These are phyloP conservation scores for Nyctibius bracteatus DNA, from an alignment of 2,113 vertebrate genomes.

Conservation along the genomic window DNA sequence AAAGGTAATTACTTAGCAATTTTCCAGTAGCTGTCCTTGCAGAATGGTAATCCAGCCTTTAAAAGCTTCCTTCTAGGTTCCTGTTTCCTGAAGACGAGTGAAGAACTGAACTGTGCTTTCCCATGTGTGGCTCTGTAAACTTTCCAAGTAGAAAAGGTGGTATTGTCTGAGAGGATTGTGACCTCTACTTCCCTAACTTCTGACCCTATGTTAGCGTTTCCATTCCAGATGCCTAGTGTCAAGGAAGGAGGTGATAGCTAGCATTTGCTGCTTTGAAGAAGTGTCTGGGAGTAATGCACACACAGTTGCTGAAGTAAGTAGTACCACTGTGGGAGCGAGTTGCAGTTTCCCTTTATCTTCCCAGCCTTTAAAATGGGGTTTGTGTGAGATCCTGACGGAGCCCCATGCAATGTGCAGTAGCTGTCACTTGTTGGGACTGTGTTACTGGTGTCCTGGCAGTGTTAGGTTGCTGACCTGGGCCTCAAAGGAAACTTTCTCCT, in stretches of 20 bases:
- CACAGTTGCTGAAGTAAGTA: neutral
- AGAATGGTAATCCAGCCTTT: neutral
- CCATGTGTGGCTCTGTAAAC: neutral
- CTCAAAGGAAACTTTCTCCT: neutral
- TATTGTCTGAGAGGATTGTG: neutral
- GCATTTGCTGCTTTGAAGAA: neutral
- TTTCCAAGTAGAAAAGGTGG: neutral
- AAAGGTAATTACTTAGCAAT: neutral
- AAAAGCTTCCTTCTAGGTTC: neutral
- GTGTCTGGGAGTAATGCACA: neutral
- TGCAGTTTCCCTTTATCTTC: neutral
- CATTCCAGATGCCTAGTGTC: neutral
- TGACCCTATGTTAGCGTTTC: fast-evolving
- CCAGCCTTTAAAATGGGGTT: neutral
- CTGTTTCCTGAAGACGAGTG: neutral
- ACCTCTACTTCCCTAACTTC: neutral
- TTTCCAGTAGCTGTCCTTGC: neutral
- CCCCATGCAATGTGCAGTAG: neutral
- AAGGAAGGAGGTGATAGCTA: neutral
- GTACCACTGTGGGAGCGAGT: neutral
- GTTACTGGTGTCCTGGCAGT: neutral
- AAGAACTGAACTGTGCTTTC: neutral
- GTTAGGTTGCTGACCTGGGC: neutral
- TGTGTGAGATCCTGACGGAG: neutral
- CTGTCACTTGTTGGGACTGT: neutral